These are phyloP conservation scores for Listronotus oregonensis DNA, from an alignment of 1,140 invertebrate genomes.

Conservation along the genomic window DNA sequence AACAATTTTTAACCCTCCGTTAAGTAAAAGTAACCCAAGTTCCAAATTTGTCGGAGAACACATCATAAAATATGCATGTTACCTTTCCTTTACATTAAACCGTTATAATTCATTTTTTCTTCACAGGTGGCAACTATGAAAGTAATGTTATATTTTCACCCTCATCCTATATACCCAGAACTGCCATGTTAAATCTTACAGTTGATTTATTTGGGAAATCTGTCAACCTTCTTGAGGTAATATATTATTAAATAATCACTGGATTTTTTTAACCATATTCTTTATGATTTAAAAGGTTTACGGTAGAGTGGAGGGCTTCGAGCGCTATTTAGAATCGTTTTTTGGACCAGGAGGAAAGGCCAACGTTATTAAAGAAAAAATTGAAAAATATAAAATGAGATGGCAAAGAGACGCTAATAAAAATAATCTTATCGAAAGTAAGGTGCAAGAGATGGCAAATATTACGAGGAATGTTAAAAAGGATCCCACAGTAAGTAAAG, in stretches of 20 bases:
- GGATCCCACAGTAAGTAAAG: slow-evolving; percentile 60
- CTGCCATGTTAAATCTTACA: slow-evolving; percentile 80
- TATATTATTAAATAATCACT: slow-evolving; percentile 41
- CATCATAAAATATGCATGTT: slow-evolving; percentile 11
- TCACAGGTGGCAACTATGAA: slow-evolving; percentile 72
- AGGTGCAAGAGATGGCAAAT: slow-evolving; percentile 65
- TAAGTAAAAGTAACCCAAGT: slow-evolving; percentile 5
- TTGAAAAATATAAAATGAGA: slow-evolving; percentile 46
- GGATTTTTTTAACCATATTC: slow-evolving; percentile 33
- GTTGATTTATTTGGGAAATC: slow-evolving; percentile 89
- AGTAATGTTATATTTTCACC: slow-evolving; percentile 86
- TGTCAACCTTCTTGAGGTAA: slow-evolving; percentile 81
- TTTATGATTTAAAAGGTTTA: slow-evolving; percentile 61
- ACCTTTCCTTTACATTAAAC: slow-evolving; percentile 20
- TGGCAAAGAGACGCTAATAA: slow-evolving; percentile 41
- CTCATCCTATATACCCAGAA: slow-evolving; percentile 86
- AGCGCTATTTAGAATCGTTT: slow-evolving; percentile 78
- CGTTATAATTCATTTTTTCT: slow-evolving; percentile 34
- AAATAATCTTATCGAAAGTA: slow-evolving; percentile 58
- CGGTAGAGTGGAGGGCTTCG: slow-evolving; percentile 81
- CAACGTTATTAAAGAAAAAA: slow-evolving; percentile 64
- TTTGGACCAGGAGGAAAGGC: slow-evolving; percentile 75
- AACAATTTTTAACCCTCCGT: slow-evolving; percentile 11
- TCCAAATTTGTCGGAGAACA: not conserved
- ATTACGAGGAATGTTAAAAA: slow-evolving; percentile 66